Percentiles rank a stretch among this genome's conserved stretches.
Evolutionary conservation across 1,140 invertebrate species (phyloP).

Genomic region (Pararge aegeria): DNA sequence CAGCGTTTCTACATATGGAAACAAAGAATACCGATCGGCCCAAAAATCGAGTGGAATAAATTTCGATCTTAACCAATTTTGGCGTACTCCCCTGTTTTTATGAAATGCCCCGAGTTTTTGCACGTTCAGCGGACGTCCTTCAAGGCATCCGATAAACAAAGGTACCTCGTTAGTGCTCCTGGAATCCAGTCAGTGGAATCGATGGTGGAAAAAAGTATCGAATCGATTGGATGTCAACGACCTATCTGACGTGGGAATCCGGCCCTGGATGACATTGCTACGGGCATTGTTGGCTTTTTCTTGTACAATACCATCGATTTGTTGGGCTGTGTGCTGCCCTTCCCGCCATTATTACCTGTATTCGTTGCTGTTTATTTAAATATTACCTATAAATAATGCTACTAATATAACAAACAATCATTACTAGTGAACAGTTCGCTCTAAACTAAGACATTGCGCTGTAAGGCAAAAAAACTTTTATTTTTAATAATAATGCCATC

Average conservation of each 20-base stretch:
- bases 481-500: too few species aligned
- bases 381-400: too few species aligned
- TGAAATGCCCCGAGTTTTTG: constrained; percentile 26
- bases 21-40: constrained; percentile 13
- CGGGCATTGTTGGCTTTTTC: constrained; percentile 57
- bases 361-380: neutral
- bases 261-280: constrained; percentile 50
- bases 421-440: too few species aligned
- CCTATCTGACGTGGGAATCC: constrained; percentile 67
- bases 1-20: constrained; percentile 16
- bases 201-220: constrained; percentile 48
- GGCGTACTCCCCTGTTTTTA: constrained; percentile 19
- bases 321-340: neutral
- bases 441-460: too few species aligned
- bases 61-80: constrained; percentile 27
- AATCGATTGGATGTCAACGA: constrained; percentile 64
- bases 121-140: constrained; percentile 40
- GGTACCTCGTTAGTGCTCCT: constrained; percentile 49
- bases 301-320: constrained; percentile 32
- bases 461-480: too few species aligned
- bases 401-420: too few species aligned
- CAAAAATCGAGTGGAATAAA: constrained; percentile 14
- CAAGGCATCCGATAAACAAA: constrained; percentile 49
- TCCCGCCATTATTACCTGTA: neutral
- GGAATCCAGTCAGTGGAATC: constrained; percentile 50